These are phyloP conservation scores for Chrysodeixis includens DNA, from an alignment of 2,888 invertebrate species.

Conservation along the genomic window DNA sequence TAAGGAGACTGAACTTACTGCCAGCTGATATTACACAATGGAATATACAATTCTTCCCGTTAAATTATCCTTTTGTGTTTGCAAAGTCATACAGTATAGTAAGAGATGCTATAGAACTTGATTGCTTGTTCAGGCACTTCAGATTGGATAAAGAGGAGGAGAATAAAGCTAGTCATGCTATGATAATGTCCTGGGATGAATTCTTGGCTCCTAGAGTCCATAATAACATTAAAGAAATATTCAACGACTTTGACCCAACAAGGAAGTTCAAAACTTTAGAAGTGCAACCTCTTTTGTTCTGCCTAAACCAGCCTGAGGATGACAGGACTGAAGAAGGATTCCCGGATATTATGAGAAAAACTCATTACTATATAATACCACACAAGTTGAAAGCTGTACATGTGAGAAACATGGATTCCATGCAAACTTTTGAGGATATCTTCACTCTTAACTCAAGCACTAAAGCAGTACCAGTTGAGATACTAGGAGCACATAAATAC, in stretches of 20 bases:
- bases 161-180: slow-evolving; percentile 86
- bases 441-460: slow-evolving; percentile 71
- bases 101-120: slow-evolving; percentile 89
- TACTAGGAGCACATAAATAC: slow-evolving; percentile 83
- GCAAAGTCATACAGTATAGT: slow-evolving; percentile 85
- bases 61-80: slow-evolving; percentile 91
- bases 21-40: slow-evolving; percentile 86
- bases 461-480: slow-evolving; percentile 75
- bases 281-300: slow-evolving; percentile 78
- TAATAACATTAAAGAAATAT: slow-evolving; percentile 86
- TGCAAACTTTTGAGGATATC: slow-evolving; percentile 82
- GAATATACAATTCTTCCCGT: slow-evolving; percentile 89
- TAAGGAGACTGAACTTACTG: slow-evolving; percentile 81
- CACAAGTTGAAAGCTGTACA: slow-evolving; percentile 71
- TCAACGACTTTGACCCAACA: slow-evolving; percentile 86
- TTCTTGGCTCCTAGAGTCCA: slow-evolving; percentile 90
- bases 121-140: slow-evolving; percentile 91
- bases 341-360: slow-evolving; percentile 84
- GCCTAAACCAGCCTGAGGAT: slow-evolving; percentile 84
- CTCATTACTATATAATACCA: slow-evolving; percentile 78
- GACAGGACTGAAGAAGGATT: slow-evolving; percentile 80
- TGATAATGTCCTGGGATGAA: slow-evolving; percentile 91
- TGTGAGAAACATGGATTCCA: slow-evolving; percentile 83
- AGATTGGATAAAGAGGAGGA: slow-evolving; percentile 84
- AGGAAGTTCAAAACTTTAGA: slow-evolving; percentile 75